A percentile compares a stretch with the other conserved stretches of the same genome.
Evolutionary conservation across 2,888 invertebrate genomes (phyloP).

Genomic region (Trachelus troglodyta): DNA sequence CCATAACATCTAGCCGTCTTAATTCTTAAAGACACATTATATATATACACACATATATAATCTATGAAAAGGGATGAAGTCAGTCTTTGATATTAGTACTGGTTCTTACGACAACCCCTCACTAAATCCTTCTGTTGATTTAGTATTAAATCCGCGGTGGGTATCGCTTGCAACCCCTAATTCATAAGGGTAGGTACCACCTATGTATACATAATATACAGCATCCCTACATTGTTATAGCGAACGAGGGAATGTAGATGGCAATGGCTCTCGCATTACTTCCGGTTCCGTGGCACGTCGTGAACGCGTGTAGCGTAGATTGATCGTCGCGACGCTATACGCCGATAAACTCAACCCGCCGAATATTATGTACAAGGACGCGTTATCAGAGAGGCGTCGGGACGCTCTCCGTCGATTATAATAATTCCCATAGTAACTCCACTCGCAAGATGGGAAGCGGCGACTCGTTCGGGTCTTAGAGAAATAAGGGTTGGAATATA

Average conservation of each 20-base stretch:
- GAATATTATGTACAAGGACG: neutral
- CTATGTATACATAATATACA: neutral
- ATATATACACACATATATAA: too few relatives aligned
- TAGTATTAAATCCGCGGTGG: neutral
- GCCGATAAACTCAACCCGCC: neutral
- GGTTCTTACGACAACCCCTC: neutral
- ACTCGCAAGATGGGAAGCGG: too few relatives aligned
- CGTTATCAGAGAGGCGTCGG: neutral
- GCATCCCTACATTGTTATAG: neutral
- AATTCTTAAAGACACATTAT: too few relatives aligned
- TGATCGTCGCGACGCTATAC: neutral
- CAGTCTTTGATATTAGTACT: neutral
- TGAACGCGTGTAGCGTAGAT: neutral
- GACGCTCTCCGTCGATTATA: neutral
- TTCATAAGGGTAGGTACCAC: neutral
- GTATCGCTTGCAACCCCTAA: neutral
- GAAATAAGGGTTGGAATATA: neutral
- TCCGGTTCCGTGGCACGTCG: neutral
- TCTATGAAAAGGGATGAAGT: neutral
- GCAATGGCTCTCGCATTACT: neutral
- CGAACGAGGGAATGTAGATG: neutral
- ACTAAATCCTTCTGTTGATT: neutral
- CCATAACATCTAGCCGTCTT: too few relatives aligned
- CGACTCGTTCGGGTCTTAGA: neutral
- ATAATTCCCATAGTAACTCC: neutral